Base-by-base conservation (phyloP, 2,797 vertebrate genomes). In the Protosalanx chinensis region DNA sequence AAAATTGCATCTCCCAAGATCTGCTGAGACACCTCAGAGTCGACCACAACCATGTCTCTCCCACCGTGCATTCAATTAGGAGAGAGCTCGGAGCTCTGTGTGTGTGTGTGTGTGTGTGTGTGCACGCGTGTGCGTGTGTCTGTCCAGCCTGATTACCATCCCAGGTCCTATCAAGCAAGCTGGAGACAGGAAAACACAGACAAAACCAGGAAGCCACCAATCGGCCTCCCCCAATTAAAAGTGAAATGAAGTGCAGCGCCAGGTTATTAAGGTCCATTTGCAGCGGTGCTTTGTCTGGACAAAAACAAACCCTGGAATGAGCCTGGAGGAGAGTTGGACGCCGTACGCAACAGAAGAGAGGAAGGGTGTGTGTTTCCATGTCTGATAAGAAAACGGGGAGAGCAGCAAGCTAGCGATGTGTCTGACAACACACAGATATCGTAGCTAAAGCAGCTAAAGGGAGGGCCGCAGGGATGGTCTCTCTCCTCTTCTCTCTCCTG, bases 341-440 rank as follows among this genome's bases (percentile, higher is more conserved):
- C 20, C 46, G 30, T 23, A 3, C 6, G n/a, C 23, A 18, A 37
- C 56, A 32, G 51, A 75, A 56, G 33, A 15, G 68, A 79, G 79
- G 79, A 83, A 83, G 81, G 81, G 81, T 73, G 79, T 79, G 74
- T 1, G 64, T 75, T 81, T 83, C 79, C 41, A 23, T 46, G 66
- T 46, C 58, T 32, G 62, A 67, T 58, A 66, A 68, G 41, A 46
- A 46, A 8, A 13, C 41, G 13, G 41, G 41, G 41, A 46, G 7
- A 13, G 41, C 41, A 46, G 41, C 8, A 3, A 46, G 41, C 8
- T 12, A 46, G 41, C 41, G 3, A 3, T 13, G 41, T 46, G 41
- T 8, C n/a, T n/a, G n/a, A n/a, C n/a, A n/a, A n/a, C n/a, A n/a
- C 41, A 13, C 10, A 46, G 8, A 46, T 12, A 46, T 8, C 41